These are phyloP conservation scores for Tyrannus savana DNA, from an alignment of 2,113 vertebrate species.

Conservation along the genomic window DNA sequence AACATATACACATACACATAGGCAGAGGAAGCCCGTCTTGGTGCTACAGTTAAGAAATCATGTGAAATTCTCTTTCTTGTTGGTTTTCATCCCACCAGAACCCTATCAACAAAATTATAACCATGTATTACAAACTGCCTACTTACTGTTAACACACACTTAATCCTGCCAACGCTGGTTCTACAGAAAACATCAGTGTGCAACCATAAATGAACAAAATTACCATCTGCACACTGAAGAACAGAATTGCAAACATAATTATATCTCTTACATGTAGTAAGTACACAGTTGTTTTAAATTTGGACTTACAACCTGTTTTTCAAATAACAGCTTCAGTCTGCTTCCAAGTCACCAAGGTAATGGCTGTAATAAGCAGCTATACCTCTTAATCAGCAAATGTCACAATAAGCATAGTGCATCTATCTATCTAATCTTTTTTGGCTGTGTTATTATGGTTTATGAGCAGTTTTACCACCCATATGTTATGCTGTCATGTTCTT, in stretches of 20 bases:
- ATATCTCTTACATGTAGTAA: conserved; percentile 49
- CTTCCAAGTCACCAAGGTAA: conserved; percentile 58
- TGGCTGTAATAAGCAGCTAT: conserved; percentile 54
- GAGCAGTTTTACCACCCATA: conserved; percentile 55
- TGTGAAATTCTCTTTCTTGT: background rate
- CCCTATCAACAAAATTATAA: conserved; percentile 21
- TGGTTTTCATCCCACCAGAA: conserved; percentile 23
- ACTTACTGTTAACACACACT: conserved; percentile 39
- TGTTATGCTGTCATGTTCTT: conserved; percentile 54
- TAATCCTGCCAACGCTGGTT: conserved; percentile 12
- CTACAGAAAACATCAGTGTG: conserved; percentile 33
- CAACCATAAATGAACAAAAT: conserved; percentile 68
- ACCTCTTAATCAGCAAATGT: conserved; percentile 52
- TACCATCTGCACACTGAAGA: conserved; percentile 53
- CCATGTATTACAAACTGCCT: conserved; percentile 34
- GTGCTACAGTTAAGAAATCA: background rate
- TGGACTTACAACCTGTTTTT: conserved; percentile 46
- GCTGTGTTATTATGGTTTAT: conserved; percentile 48
- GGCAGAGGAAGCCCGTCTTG: background rate
- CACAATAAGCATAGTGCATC: conserved; percentile 54
- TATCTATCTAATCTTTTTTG: conserved; percentile 46
- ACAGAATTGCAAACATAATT: conserved; percentile 56
- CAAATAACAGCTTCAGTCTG: conserved; percentile 43
- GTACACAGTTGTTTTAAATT: conserved; percentile 53
- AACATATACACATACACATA: background rate